These are phyloP conservation scores for Lasioglossum zephyrum DNA, from an alignment of 2,888 invertebrate species.

Conservation along the genomic window DNA sequence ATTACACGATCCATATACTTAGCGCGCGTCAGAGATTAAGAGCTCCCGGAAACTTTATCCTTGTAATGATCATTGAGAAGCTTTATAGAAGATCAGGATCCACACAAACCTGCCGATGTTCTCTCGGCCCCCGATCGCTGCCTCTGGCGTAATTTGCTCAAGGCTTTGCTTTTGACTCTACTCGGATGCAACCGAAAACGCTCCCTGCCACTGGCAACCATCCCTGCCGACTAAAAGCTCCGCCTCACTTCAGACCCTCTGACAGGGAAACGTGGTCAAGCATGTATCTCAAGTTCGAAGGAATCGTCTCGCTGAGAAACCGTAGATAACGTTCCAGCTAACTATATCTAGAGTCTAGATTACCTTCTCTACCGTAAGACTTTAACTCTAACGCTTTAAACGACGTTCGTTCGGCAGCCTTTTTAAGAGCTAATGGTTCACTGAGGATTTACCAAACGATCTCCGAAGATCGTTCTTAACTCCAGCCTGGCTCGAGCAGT, in stretches of 20 bases:
- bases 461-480: neutral
- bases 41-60: neutral
- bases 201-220: neutral
- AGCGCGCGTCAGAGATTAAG: neutral
- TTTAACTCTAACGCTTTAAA: neutral
- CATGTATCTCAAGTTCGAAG: conserved; percentile 2
- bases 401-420: neutral
- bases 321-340: neutral
- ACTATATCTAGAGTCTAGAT: neutral
- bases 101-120: neutral
- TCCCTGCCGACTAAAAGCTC: neutral
- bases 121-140: neutral
- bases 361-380: neutral
- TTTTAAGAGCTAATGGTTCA: neutral
- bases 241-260: neutral
- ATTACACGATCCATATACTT: neutral
- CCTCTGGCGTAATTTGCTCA: neutral
- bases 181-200: neutral
- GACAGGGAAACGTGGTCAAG: neutral
- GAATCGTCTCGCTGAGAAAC: neutral
- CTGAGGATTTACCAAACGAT: neutral
- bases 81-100: neutral
- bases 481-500: neutral
- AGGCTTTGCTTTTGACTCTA: neutral
- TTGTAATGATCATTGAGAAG: neutral